Percentiles rank a stretch among this genome's conserved stretches.
Evolutionary conservation across 2,113 vertebrate genomes (phyloP).

Genomic region (Austrofundulus limnaeus): DNA sequence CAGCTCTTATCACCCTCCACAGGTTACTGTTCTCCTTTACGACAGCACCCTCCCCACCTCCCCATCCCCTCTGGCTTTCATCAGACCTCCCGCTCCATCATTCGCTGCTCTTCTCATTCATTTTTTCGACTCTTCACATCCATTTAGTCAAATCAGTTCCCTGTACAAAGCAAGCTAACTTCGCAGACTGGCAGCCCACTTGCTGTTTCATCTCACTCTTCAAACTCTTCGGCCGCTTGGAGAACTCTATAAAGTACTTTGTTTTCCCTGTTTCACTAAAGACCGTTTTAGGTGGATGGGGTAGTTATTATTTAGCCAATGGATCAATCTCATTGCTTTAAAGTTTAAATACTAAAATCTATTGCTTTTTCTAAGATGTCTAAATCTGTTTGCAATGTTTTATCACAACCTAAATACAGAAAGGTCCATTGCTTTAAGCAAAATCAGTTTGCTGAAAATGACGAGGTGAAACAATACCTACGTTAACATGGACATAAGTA

Average conservation of each 20-base stretch:
- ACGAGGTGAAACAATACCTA: too few species aligned
- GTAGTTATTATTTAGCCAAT: constrained; percentile 49
- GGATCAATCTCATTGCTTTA: constrained; percentile 35
- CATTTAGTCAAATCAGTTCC: constrained; percentile 35
- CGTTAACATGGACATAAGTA: too few species aligned
- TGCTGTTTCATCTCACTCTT: constrained; percentile 46
- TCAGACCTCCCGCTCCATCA: constrained; percentile 22
- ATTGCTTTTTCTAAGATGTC: background rate
- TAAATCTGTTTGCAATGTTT: background rate
- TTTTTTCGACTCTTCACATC: constrained; percentile 44
- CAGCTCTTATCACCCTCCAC: constrained; percentile 66
- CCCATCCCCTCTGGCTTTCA: constrained; percentile 3
- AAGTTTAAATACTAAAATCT: background rate
- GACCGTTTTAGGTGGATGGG: constrained; percentile 27
- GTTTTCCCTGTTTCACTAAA: constrained; percentile 39
- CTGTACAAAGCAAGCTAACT: constrained; percentile 34
- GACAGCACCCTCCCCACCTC: too few species aligned
- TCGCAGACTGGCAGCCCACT: constrained; percentile 21
- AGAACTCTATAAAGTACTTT: constrained; percentile 29
- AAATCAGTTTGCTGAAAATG: background rate
- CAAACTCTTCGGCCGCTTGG: constrained; percentile 28
- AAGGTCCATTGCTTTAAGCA: background rate
- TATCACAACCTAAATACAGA: background rate
- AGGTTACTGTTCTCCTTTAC: constrained; percentile 66
- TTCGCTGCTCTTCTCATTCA: constrained; percentile 4